phyloP scores from a whole-genome alignment of 2,797 vertebrate species.

The Falco novaeseelandiae region DNA sequence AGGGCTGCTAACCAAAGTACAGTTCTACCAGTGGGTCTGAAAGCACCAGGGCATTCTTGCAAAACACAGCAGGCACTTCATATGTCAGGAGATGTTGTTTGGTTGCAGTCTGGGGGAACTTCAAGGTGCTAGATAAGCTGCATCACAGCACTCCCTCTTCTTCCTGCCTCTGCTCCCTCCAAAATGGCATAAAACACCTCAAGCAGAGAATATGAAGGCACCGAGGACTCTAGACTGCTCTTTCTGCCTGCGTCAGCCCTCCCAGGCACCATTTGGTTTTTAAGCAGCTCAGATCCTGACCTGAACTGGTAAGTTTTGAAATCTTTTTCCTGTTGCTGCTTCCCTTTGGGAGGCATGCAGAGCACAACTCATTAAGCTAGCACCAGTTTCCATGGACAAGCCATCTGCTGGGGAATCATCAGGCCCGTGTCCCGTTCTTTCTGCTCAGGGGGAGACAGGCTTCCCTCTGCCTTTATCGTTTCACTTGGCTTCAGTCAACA shows the following conservation, averaged over 20 bases:
- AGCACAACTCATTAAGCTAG: neutral
- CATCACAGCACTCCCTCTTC: neutral
- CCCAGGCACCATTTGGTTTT: neutral
- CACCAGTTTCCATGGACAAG: neutral
- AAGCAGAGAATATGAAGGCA: neutral
- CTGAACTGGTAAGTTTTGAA: neutral
- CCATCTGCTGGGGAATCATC: conserved; percentile 23
- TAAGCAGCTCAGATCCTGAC: neutral
- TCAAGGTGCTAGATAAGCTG: neutral
- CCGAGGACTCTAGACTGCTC: neutral
- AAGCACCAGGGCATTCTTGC: neutral
- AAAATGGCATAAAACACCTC: neutral
- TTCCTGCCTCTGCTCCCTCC: neutral
- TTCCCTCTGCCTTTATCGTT: neutral
- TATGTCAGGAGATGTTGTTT: neutral
- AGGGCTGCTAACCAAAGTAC: neutral
- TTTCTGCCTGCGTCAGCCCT: neutral
- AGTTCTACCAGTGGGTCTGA: neutral
- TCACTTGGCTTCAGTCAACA: neutral
- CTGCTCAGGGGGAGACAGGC: neutral
- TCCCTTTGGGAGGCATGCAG: neutral
- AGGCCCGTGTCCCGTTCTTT: neutral
- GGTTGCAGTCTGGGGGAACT: neutral
- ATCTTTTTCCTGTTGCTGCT: neutral
- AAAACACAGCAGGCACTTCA: neutral